Base-by-base conservation (phyloP, 1,140 invertebrate species). In the Gryon sp. region DNA sequence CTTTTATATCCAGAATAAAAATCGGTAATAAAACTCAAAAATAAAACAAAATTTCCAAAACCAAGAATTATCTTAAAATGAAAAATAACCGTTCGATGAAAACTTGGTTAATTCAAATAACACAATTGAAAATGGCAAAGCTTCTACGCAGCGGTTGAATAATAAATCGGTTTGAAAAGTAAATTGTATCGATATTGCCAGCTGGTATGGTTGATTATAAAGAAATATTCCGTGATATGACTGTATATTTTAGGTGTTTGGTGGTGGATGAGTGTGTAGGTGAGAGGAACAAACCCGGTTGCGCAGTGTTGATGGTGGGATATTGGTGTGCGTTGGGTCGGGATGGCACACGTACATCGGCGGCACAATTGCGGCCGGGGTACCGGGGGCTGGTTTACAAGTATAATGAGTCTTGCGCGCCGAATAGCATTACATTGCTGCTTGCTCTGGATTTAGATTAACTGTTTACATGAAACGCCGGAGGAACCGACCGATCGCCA, bases 381-480 rank as follows among this genome's bases (percentile, higher is more conserved):
- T 82, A 80, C 80, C 83, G 81, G 81, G 80, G 82, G 80, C 84
- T 86, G 85, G 87, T 89, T 89, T 89, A 89, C 87, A 89, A 89
- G 87, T 89, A 88, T 89, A 89, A 89, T 89, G 87, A 89, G 87
- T 86, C 85, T 87, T 89, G 86, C 86, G 86, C 86, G 86, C 83
- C 84, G 87, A 87, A 89, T 89, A 86, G 86, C 85, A 89, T 89
- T 89, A 89, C 84, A 85, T 84, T 70, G 86, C 77, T 87, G 87
- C 86, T 88, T 86, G 86, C 86, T 85, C 86, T 86, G 86, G 87
- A 88, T 89, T 88, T 89, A 89, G 87, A 89, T 89, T 88, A 89
- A 89, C 87, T 87, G 86, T 89, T 89, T 88, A 88, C 86, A 86
- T 76, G 86, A 82, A n/a, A 84, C 82, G 70, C 60, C 62, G 77